A percentile compares a stretch with the other conserved stretches of the same genome.
Conservation (phyloP, 2,113 vertebrate species). For the Alligator mississippiensis region DNA sequence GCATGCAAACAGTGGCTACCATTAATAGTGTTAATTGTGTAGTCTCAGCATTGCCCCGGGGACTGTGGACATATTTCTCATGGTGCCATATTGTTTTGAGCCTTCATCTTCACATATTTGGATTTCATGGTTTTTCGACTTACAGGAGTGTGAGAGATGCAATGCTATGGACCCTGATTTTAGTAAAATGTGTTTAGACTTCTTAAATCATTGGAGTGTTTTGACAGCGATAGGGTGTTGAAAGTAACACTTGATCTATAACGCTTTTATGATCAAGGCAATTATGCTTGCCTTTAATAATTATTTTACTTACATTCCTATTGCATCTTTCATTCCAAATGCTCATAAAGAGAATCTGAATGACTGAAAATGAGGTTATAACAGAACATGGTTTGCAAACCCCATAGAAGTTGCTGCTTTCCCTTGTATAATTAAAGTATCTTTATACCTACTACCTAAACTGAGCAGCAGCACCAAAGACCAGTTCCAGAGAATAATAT, state of each 20-base stretch:
- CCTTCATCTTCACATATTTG: constrained; percentile 22
- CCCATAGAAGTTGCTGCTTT: background rate
- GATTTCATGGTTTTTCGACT: background rate
- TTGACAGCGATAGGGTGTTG: constrained; percentile 8
- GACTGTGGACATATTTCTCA: constrained; percentile 15
- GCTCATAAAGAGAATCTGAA: background rate
- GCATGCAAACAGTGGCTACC: background rate
- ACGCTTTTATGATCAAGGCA: background rate
- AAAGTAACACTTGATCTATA: constrained; percentile 16
- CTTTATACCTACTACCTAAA: background rate
- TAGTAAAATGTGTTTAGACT: background rate
- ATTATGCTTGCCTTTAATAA: constrained; percentile 8
- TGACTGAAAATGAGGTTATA: background rate
- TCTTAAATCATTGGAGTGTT: background rate
- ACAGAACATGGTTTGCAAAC: background rate
- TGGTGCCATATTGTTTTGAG: background rate
- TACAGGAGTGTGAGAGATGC: background rate
- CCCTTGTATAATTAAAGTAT: background rate
- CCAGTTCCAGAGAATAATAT: background rate
- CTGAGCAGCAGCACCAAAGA: background rate
- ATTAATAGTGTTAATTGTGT: background rate
- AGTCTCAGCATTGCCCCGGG: background rate
- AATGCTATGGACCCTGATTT: background rate
- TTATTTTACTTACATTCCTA: background rate
- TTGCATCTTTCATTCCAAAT: background rate